phyloP scores from a whole-genome alignment of 2,113 vertebrate species.

The Microtus montanus region DNA sequence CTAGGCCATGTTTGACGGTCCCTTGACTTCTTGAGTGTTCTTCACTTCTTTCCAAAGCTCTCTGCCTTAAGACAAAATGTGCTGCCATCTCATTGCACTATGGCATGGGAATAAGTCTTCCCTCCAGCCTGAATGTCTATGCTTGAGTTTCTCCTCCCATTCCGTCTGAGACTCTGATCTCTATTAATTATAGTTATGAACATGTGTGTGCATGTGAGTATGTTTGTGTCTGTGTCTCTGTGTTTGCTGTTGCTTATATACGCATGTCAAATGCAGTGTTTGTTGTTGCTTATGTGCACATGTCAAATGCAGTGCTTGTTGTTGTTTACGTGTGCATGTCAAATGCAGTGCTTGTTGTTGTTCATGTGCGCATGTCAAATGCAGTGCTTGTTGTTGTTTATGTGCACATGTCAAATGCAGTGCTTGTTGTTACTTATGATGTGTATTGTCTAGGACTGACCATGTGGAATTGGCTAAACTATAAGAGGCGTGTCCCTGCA shows the following conservation, averaged over 20 bases:
- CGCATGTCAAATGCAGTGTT: not conserved
- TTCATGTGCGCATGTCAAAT: too few relatives aligned
- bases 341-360: too few relatives aligned
- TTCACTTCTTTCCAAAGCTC: not conserved
- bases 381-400: not conserved
- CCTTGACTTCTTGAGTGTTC: not conserved
- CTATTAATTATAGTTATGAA: not conserved
- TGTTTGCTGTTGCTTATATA: not conserved
- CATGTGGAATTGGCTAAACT: too few relatives aligned
- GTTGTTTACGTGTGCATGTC: fast-evolving
- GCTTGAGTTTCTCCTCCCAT: not conserved
- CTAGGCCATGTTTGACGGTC: not conserved
- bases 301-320: not conserved
- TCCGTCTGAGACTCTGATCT: not conserved
- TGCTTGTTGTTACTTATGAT: not conserved
- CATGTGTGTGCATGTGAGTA: not conserved
- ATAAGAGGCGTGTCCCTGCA: not conserved
- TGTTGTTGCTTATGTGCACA: not conserved
- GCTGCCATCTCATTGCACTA: fast-evolving
- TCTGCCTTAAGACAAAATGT: not conserved
- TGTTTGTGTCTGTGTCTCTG: not conserved
- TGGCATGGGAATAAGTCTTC: not conserved
- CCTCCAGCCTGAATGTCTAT: not conserved
- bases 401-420: not conserved
- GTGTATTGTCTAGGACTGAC: not conserved